phyloP scores from a whole-genome alignment of 2,888 invertebrate species.

The Epirrita christyi region DNA sequence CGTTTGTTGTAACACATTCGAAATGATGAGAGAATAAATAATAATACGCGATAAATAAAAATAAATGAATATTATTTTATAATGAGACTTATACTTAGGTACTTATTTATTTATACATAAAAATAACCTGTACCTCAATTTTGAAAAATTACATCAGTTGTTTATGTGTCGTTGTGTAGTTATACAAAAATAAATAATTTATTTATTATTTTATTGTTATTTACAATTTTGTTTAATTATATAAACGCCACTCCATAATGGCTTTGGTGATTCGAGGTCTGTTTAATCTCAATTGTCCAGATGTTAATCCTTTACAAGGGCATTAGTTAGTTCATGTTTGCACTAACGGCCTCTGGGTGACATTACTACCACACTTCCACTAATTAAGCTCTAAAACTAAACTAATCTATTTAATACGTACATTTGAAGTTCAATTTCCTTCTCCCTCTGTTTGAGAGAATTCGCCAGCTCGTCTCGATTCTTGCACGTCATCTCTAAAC shows the following conservation, averaged over 20 bases:
- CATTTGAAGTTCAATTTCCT: conserved; percentile 53
- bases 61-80: too few species aligned
- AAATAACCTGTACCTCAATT: too few species aligned
- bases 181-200: too few species aligned
- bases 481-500: conserved; percentile 46
- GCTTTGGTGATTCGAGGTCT: background rate
- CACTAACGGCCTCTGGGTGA: conserved; percentile 5
- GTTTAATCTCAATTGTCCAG: conserved; percentile 5
- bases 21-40: too few species aligned
- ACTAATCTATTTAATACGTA: conserved; percentile 36
- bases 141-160: too few species aligned
- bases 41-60: too few species aligned
- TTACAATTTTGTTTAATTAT: too few species aligned
- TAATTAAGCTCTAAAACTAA: conserved; percentile 13
- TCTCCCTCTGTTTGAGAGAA: conserved; percentile 49
- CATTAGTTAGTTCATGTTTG: background rate
- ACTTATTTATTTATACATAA: too few species aligned
- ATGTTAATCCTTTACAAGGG: conserved; percentile 5
- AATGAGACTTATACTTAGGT: too few species aligned
- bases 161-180: too few species aligned
- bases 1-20: too few species aligned
- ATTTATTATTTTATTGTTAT: too few species aligned
- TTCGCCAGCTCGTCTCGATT: conserved; percentile 47
- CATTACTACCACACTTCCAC: conserved; percentile 7
- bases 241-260: background rate